Conservation (phyloP, 1,140 invertebrate genomes). For the Euschistus heros region DNA sequence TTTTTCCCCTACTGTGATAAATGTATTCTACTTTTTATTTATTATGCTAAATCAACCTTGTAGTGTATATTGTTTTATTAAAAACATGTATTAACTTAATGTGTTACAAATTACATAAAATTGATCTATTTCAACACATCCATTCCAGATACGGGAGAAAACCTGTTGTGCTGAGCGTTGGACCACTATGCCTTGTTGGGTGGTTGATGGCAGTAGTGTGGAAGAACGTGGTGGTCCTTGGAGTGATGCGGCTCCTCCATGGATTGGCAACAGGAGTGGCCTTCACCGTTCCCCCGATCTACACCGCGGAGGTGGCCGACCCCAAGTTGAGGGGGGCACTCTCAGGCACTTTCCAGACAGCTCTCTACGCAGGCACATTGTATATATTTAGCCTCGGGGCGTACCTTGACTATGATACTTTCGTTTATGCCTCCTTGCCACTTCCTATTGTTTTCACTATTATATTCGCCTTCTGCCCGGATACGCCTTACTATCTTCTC, state of each 20-base stretch:
- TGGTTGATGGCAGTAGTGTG: slow-evolving; percentile 47
- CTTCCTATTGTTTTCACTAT: slow-evolving; percentile 31
- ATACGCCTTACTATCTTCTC: slow-evolving; percentile 64
- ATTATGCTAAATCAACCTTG: no score
- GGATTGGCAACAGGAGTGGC: slow-evolving; percentile 62
- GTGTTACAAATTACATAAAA: no score
- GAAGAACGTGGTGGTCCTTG: slow-evolving; percentile 43
- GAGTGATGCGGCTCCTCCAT: slow-evolving; percentile 28
- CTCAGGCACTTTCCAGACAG: slow-evolving; percentile 67
- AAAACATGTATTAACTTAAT: no score
- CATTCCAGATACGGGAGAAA: slow-evolving; percentile 27
- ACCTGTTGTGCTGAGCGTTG: slow-evolving; percentile 53
- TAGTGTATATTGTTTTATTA: no score
- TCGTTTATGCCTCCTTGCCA: slow-evolving; percentile 10
- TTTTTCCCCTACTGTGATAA: no score
- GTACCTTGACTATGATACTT: slow-evolving; percentile 27
- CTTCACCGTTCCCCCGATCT: slow-evolving; percentile 70
- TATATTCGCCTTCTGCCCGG: slow-evolving; percentile 44
- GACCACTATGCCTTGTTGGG: slow-evolving; percentile 57
- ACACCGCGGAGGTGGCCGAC: slow-evolving; percentile 66
- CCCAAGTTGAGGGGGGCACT: slow-evolving; percentile 30
- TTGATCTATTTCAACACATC: no score
- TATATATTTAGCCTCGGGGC: slow-evolving; percentile 54
- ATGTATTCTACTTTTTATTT: no score
- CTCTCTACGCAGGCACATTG: not conserved